Evolutionary conservation across 92 coral and sea anemone genomes (phyloP).

Genomic region (Epizoanthus stellaris): DNA sequence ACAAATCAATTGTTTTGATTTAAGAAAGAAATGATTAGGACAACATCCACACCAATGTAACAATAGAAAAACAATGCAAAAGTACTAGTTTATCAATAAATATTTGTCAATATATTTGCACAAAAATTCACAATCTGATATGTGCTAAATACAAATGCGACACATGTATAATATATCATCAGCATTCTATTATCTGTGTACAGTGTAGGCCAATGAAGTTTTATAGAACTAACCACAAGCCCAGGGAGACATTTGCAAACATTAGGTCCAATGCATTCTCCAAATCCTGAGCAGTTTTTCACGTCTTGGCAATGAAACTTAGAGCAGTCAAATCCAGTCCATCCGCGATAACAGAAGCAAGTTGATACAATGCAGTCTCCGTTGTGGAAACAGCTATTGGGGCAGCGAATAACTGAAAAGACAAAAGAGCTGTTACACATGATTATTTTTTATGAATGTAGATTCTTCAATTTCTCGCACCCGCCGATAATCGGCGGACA

Average conservation of each 20-base stretch:
- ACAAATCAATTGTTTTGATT: not conserved
- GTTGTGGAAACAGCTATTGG: conserved; percentile 72
- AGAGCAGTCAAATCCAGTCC: conserved; percentile 78
- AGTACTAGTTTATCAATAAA: too few species aligned
- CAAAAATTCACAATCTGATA: too few species aligned
- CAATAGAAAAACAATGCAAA: not conserved
- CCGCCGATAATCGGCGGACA: too few species aligned
- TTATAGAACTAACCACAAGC: conserved; percentile 45
- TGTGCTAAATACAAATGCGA: too few species aligned
- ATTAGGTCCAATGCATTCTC: conserved; percentile 74
- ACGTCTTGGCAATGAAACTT: conserved; percentile 64
- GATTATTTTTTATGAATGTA: too few species aligned
- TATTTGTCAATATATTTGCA: too few species aligned
- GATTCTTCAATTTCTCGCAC: too few species aligned
- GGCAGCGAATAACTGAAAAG: conserved; percentile 71
- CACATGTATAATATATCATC: too few species aligned
- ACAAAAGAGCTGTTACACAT: too few species aligned
- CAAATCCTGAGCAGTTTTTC: conserved; percentile 70
- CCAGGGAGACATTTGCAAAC: conserved; percentile 66
- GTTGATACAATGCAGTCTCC: conserved; percentile 76
- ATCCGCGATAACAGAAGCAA: conserved; percentile 75
- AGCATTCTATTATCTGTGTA: too few species aligned
- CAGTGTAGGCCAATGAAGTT: not conserved
- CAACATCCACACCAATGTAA: too few species aligned
- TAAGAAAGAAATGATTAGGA: too few species aligned